Percentiles rank a stretch among this genome's conserved stretches.
Evolutionary conservation across 2,888 invertebrate genomes (phyloP).

Genomic region (Scaptomyza parva): DNA sequence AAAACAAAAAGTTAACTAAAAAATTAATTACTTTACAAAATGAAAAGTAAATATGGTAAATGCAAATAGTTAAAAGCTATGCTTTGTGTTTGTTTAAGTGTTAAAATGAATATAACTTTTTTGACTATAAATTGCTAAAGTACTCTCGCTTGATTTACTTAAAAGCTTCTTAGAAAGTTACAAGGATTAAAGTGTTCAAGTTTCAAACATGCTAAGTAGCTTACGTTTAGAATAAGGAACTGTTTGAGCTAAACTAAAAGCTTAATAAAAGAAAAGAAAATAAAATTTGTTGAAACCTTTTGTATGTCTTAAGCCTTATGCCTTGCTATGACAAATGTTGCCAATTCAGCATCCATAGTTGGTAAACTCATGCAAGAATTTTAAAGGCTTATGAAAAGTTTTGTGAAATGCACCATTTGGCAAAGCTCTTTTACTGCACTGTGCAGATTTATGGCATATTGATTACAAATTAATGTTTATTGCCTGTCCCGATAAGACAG

Average conservation of each 20-base stretch:
- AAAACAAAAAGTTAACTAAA: not conserved
- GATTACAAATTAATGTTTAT: slow-evolving; percentile 53
- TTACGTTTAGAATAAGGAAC: not conserved
- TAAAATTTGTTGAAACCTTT: too few species aligned
- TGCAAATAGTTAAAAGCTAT: not conserved
- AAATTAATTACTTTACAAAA: not conserved
- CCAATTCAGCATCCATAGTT: not conserved
- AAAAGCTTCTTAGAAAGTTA: not conserved
- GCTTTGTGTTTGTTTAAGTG: too few species aligned
- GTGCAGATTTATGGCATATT: slow-evolving; percentile 18
- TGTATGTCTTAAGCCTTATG: too few species aligned
- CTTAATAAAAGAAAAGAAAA: too few species aligned
- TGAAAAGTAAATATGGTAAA: not conserved
- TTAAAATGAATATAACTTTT: too few species aligned
- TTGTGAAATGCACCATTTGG: slow-evolving; percentile 20
- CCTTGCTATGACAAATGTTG: not conserved
- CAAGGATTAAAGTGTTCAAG: not conserved
- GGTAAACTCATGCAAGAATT: slow-evolving; percentile 1
- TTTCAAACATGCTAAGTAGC: too few species aligned
- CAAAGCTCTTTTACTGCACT: slow-evolving; percentile 67
- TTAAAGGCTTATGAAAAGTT: slow-evolving; percentile 23
- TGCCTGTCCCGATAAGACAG: slow-evolving; percentile 30
- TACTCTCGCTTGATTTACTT: not conserved
- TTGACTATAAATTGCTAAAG: not conserved
- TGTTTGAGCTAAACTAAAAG: too few species aligned